These are phyloP conservation scores for Liodrosophila aerea DNA, from an alignment of 2,888 invertebrate species.

Conservation along the genomic window DNA sequence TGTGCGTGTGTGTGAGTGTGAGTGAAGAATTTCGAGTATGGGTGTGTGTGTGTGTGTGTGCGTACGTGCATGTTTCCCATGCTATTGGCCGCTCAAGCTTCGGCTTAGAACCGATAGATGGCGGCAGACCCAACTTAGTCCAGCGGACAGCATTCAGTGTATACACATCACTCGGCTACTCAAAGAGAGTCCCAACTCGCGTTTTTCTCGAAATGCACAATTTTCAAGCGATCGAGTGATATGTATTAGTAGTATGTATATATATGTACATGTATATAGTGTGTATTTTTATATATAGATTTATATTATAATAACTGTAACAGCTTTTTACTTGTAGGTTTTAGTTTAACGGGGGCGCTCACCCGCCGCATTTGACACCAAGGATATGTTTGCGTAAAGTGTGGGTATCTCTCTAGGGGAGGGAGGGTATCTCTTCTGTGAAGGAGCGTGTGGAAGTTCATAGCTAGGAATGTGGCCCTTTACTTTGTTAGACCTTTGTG, in stretches of 20 bases:
- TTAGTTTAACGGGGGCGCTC: conserved; percentile 14
- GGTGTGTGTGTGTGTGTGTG: conserved; percentile 26
- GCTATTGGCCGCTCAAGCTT: conserved; percentile 34
- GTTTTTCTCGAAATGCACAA: no score
- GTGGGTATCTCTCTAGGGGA: conserved; percentile 5
- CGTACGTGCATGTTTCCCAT: conserved; percentile 20
- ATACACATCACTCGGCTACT: no score
- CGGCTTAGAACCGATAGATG: conserved; percentile 45
- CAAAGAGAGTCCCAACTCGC: no score
- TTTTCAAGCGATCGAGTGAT: no score
- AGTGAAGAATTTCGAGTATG: no score
- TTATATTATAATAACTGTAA: conserved; percentile 71
- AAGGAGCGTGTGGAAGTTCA: neutral
- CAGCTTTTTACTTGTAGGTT: conserved; percentile 33
- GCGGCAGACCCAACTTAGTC: no score
- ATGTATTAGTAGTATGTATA: conserved; percentile 29
- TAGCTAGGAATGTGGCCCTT: no score
- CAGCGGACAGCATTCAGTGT: no score
- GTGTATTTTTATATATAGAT: conserved; percentile 28
- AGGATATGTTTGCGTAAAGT: conserved; percentile 55
- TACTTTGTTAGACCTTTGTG: conserved; percentile 52
- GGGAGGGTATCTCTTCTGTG: neutral
- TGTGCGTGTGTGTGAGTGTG: conserved; percentile 15
- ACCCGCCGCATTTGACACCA: conserved; percentile 32
- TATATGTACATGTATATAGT: conserved; percentile 26